Conservation (phyloP, 2,797 vertebrate genomes). For the Sebastes flavidus region DNA sequence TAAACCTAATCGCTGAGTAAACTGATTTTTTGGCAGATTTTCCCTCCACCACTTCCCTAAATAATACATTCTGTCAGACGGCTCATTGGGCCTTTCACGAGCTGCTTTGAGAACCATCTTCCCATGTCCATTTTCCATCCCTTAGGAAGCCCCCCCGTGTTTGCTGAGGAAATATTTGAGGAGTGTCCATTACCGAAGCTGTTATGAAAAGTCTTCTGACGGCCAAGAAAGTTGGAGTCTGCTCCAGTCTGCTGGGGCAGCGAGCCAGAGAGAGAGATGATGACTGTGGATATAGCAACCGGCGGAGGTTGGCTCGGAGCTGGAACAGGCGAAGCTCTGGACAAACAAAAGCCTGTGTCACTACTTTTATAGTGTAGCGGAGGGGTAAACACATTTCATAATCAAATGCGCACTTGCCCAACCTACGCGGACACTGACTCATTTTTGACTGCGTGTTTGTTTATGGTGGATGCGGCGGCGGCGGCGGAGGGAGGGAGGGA, state of each 20-base stretch:
- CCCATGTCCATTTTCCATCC: conserved; percentile 20
- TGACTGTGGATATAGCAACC: conserved; percentile 39
- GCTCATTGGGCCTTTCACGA: conserved; percentile 14
- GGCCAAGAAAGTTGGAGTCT: conserved; percentile 37
- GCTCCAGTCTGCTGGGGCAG: conserved; percentile 12
- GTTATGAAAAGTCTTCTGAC: conserved; percentile 47
- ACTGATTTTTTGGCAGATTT: background rate
- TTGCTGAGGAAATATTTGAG: conserved; percentile 65
- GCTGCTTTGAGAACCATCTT: conserved; percentile 24
- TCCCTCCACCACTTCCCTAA: background rate
- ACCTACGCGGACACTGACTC: conserved; percentile 41
- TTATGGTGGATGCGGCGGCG: conserved; percentile 10
- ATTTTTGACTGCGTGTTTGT: conserved; percentile 43
- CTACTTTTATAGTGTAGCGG: conserved; percentile 48
- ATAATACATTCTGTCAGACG: conserved; percentile 6
- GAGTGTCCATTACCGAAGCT: conserved; percentile 47
- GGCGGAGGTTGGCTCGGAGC: conserved; percentile 27
- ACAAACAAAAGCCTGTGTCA: conserved; percentile 63
- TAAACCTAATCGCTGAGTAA: background rate
- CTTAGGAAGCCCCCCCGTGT: conserved; percentile 9
- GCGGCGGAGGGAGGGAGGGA: background rate
- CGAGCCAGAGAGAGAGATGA: conserved; percentile 25
- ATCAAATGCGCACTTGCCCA: conserved; percentile 44
- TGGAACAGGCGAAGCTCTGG: conserved; percentile 37
- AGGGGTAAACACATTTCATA: conserved; percentile 69